phyloP scores from a whole-genome alignment of 1,140 invertebrate genomes.

The Bombus affinis region DNA sequence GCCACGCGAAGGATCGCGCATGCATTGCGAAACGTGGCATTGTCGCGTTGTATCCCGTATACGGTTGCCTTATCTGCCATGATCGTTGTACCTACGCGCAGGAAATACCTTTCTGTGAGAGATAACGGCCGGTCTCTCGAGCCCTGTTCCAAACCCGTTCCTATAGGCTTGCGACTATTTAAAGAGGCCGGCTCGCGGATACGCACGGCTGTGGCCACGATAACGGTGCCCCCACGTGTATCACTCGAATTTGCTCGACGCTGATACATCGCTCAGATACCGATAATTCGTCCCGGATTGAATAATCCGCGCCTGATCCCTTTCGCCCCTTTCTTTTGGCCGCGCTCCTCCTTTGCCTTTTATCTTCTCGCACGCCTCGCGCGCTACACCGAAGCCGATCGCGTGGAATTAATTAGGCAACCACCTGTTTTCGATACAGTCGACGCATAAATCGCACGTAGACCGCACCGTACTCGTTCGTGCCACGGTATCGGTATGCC shows the following conservation, averaged over 20 bases:
- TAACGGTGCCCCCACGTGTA: slow-evolving; percentile 4
- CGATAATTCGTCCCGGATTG: slow-evolving; percentile 44
- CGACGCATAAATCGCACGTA: slow-evolving; percentile 31
- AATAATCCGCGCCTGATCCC: slow-evolving; percentile 25
- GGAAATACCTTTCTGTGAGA: slow-evolving; percentile 44
- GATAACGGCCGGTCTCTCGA: slow-evolving; percentile 45
- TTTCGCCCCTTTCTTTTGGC: background rate
- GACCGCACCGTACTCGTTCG: background rate
- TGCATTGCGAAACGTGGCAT: slow-evolving; percentile 37
- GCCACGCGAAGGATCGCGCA: background rate
- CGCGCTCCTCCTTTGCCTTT: background rate
- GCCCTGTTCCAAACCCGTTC: slow-evolving; percentile 28
- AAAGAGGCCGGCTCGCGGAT: slow-evolving; percentile 33
- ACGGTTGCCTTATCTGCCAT: slow-evolving; percentile 33
- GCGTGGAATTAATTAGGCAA: slow-evolving; percentile 52
- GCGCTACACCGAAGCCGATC: slow-evolving; percentile 1
- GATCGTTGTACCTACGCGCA: slow-evolving; percentile 57
- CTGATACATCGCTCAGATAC: slow-evolving; percentile 39
- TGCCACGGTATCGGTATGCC: slow-evolving; percentile 6
- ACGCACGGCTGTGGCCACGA: background rate
- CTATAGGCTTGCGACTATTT: slow-evolving; percentile 9
- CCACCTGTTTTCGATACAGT: slow-evolving; percentile 47
- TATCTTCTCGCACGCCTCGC: background rate
- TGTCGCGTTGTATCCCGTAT: slow-evolving; percentile 18
- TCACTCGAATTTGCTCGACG: slow-evolving; percentile 40